Base-by-base conservation (phyloP, 2,113 vertebrate genomes). In the Cottus gobio region DNA sequence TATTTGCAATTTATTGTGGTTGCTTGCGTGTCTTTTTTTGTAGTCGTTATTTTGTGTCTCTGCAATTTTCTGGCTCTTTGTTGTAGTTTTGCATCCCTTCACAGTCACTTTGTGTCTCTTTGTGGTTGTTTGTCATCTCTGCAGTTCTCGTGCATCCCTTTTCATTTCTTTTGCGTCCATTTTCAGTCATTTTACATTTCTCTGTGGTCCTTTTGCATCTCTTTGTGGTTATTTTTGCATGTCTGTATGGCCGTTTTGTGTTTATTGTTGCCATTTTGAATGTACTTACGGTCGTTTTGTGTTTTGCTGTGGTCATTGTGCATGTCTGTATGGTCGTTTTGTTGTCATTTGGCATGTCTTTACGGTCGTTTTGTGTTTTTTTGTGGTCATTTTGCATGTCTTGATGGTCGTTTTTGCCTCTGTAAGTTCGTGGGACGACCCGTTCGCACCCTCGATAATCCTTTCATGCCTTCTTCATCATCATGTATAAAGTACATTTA, bases 401-500 rank as follows among this genome's bases (percentile, higher is more conserved):
- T 11, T 46, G n/a, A 4, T 16, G 4, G 18, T 15, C 16, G 7
- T 61, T 44, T 36, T 22, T 9, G 30, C 58, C 0, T 34, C 31
- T n/a, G 4, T 62, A 12, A 24, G 10, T 22, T 22, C 18, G 8
- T 20, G 11, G 18, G 34, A 28, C 62, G 28, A 73, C 18, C 56
- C 39, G 18, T 67, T 12, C 26, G 9, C 64, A 22, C 44, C 20
- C 28, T 37, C 0, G 48, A 26, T 42, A 31, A 52, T 30, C 65
- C 7, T 9, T 24, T 37, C 31, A 20, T 46, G 8, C 16, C n/a
- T 2, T 54, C 79, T 74, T 84, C 60, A 28, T 89, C 86, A 73
- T 79, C 84, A 30, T 39, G 30, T 66, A 28, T 44, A 62, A 79
- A 77, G 63, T 30, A 85, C 68, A 48, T 82, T 71, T 42, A 24